A percentile compares a stretch with the other conserved stretches of the same genome.
Conservation (phyloP, 2,888 invertebrate genomes). For the Serrognathus titanus region DNA sequence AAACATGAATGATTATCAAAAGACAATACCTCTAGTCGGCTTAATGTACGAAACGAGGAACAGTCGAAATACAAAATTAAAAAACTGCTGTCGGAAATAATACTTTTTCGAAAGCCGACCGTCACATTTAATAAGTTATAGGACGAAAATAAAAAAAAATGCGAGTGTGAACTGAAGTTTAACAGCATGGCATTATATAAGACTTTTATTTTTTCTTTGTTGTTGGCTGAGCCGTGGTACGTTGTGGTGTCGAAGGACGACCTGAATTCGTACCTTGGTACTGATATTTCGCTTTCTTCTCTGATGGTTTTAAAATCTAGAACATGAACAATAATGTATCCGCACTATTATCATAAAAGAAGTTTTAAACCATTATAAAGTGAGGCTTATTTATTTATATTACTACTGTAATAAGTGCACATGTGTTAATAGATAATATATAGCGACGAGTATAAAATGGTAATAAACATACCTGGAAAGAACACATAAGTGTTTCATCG, state of each 20-base stretch:
- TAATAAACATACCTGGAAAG: conserved; percentile 79
- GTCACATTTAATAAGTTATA: conserved; percentile 20
- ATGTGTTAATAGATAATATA: neutral
- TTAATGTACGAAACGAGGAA: neutral
- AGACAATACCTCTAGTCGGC: no score
- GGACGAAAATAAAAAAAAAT: conserved; percentile 21
- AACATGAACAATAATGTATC: conserved; percentile 16
- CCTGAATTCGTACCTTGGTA: conserved; percentile 87
- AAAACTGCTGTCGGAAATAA: conserved; percentile 23
- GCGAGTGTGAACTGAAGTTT: neutral
- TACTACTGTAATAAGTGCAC: no score
- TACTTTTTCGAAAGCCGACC: conserved; percentile 23
- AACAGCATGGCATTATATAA: neutral
- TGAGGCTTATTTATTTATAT: no score
- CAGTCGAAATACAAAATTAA: neutral
- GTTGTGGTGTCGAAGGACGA: conserved; percentile 81
- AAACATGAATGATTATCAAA: no score
- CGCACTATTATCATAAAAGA: no score
- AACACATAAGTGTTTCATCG: conserved; percentile 98
- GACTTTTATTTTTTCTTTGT: conserved; percentile 63
- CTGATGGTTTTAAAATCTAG: conserved; percentile 97
- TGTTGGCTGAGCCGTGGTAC: conserved; percentile 57
- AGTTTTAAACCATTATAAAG: no score
- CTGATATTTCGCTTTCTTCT: conserved; percentile 99
- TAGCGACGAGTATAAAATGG: neutral